phyloP scores from a whole-genome alignment of 2,888 invertebrate genomes.

The Scaptomyza tumidula region DNA sequence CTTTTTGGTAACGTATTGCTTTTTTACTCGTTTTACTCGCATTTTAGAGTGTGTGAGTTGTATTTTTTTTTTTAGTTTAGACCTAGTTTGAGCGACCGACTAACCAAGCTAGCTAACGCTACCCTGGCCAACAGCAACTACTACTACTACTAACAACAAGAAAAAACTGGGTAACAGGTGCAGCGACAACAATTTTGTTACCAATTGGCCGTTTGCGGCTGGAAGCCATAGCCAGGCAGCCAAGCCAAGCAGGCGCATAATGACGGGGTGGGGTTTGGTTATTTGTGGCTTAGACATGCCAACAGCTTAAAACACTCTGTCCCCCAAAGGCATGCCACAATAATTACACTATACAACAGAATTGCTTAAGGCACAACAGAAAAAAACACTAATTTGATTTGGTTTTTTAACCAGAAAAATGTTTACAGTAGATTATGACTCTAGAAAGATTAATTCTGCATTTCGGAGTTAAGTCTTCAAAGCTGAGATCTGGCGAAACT shows the following conservation, averaged over 20 bases:
- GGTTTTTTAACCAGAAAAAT: not conserved
- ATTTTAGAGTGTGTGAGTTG: constrained; percentile 5
- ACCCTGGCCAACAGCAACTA: constrained; percentile 13
- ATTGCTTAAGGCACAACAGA: constrained; percentile 12
- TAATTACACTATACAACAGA: constrained; percentile 49
- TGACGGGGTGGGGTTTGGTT: constrained; percentile 18
- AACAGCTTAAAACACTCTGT: constrained; percentile 20
- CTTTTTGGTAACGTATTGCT: constrained; percentile 51
- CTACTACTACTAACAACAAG: constrained; percentile 32
- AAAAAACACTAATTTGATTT: not conserved
- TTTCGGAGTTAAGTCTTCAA: too few species aligned
- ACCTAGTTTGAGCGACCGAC: constrained; percentile 72
- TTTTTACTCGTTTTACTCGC: constrained; percentile 30
- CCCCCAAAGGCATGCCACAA: constrained; percentile 30
- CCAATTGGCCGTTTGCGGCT: constrained; percentile 54
- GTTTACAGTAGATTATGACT: not conserved
- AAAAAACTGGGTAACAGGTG: constrained; percentile 76
- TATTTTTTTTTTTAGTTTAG: constrained; percentile 44
- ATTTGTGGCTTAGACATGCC: constrained; percentile 19
- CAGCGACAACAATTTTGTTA: constrained; percentile 56
- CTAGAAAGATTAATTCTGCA: not conserved
- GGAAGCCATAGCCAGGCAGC: constrained; percentile 65
- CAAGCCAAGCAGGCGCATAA: constrained; percentile 25
- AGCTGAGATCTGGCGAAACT: too few species aligned
- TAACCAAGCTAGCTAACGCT: constrained; percentile 65